phyloP scores from a whole-genome alignment of 1,140 invertebrate genomes.

The Euura saliciscinereae region DNA sequence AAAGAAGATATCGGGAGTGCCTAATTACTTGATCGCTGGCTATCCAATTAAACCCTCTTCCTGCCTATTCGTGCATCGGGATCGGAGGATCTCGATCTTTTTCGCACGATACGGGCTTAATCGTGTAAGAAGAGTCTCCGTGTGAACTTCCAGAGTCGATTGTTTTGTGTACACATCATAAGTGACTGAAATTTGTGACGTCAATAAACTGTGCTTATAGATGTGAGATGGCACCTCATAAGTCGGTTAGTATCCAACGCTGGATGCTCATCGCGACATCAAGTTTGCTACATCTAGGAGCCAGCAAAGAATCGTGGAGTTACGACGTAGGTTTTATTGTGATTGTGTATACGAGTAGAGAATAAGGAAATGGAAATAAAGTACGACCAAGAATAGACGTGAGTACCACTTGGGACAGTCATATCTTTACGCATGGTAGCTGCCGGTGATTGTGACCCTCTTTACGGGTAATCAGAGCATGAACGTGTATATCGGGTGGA shows the following conservation, averaged over 20 bases:
- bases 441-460: constrained; percentile 34
- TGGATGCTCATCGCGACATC: too few relatives aligned
- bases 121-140: too few relatives aligned
- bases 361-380: constrained; percentile 5
- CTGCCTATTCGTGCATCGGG: constrained; percentile 34
- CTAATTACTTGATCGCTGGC: constrained; percentile 55
- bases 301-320: too few relatives aligned
- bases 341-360: not conserved
- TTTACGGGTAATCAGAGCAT: constrained; percentile 42
- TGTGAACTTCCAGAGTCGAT: too few relatives aligned
- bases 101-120: not conserved
- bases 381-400: not conserved
- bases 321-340: too few relatives aligned
- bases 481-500: constrained; percentile 31
- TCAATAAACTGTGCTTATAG: too few relatives aligned
- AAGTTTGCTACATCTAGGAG: too few relatives aligned
- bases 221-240: too few relatives aligned
- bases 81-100: not conserved
- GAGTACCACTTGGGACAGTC: constrained; percentile 12
- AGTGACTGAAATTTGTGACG: too few relatives aligned
- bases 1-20: constrained; percentile 58
- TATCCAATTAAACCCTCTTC: constrained; percentile 55
- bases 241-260: too few relatives aligned
- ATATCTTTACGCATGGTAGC: constrained; percentile 39
- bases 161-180: too few relatives aligned